Base-by-base conservation (phyloP, 2,888 invertebrate species). In the Macrophya alboannulata region DNA sequence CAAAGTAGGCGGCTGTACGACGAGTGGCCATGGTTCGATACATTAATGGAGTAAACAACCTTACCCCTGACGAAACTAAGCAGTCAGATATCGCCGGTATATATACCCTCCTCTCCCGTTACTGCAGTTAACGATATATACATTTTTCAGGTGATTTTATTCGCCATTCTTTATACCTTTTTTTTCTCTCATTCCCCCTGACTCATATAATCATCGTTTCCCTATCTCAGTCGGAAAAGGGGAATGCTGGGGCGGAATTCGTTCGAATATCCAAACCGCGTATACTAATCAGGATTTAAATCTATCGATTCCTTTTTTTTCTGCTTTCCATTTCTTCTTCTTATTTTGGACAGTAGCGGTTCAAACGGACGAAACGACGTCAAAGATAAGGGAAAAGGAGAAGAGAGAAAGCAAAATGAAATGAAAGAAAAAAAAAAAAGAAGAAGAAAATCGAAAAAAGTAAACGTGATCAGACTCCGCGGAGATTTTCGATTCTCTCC, bases 1-100 rank as follows among this genome's bases (percentile, higher is more conserved):
- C 3, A 71, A 71, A 71, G 71, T 40, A 71, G 40, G n/a, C 37
- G 71, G 1, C 37, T 17, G 68, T 55, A 5, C 40, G 71, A 37
- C 40, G 71, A 71, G 37, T 45, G 72, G 45, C 72, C 21, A 45
- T 74, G 72, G 72, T 25, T 74, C 72, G 72, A 74, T 74, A 45
- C 45, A 40, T 74, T 43, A 45, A 74, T 25, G 71, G 17, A 71
- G 37, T n/a, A 37, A 40, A 71, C 71, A 40, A 31, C 40, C 2
- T 71, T 2, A 37, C 71, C 71, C 71, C n/a, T 6, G 37, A n/a
- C 45, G 17, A 10, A 74, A 74, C n/a, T 74, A 21, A 45, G 15
- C 72, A 21, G 15, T 21, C 77, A 25, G 76, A 25, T 48, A 76
- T 76, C 76, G n/a, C 71, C 25, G 21, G 25, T 6, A 71, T 12